Percentiles rank a stretch among this genome's conserved stretches.
Evolutionary conservation across 2,113 vertebrate genomes (phyloP).

Genomic region (Etheostoma spectabile): DNA sequence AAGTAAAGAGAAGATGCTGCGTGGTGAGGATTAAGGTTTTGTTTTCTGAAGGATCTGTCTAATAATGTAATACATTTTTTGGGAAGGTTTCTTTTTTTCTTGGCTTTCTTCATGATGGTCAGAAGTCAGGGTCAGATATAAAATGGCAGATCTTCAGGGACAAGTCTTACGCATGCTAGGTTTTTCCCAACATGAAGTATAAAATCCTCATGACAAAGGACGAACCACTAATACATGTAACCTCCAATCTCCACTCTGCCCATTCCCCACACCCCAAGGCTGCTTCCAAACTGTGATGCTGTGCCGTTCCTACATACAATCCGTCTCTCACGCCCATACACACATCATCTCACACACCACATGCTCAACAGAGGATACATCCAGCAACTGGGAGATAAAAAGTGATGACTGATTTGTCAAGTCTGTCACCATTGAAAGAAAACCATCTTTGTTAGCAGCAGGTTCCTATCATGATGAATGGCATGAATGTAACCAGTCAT

Average conservation of each 20-base stretch:
- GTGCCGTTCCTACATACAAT: neutral
- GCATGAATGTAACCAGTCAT: conserved; percentile 23
- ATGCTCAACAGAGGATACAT: conserved; percentile 2
- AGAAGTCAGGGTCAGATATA: conserved; percentile 15
- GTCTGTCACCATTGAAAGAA: conserved; percentile 34
- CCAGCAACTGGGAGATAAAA: conserved; percentile 14
- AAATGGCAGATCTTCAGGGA: neutral
- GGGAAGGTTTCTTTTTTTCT: neutral
- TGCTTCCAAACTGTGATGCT: neutral
- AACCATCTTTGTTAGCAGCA: conserved; percentile 32
- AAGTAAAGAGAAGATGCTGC: neutral
- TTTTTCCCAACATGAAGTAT: neutral
- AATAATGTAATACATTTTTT: neutral
- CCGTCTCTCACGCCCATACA: neutral
- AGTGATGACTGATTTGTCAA: conserved; percentile 49
- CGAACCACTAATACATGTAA: conserved; percentile 19
- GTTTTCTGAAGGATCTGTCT: neutral
- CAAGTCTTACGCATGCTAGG: neutral
- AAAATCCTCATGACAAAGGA: conserved; percentile 21
- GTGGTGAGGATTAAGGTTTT: neutral
- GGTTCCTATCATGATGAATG: conserved; percentile 27
- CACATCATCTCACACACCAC: neutral
- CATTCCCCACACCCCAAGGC: neutral
- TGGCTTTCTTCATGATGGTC: neutral
- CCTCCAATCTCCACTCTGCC: neutral